Evolutionary conservation across 1,140 invertebrate species (phyloP), one percentile per base, ranked within the genome.

Genomic region (Habropoda laboriosa): DNA sequence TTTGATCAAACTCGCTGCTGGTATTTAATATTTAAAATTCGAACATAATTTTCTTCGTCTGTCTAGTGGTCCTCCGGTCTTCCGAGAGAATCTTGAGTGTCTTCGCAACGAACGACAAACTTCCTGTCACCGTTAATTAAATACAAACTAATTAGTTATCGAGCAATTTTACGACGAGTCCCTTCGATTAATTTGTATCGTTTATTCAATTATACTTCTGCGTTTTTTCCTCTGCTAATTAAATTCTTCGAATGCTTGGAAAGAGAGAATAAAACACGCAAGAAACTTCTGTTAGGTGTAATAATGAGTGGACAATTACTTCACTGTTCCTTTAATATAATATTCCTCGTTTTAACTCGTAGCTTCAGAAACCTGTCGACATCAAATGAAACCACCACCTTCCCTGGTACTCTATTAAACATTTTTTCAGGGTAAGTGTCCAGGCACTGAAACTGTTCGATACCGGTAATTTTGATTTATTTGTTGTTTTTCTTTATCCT

Each of bases 191-290:
- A 66, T 55, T 64, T 49, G n/a, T 60, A 55, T 42, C 35, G 18
- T 47, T 68, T 42, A 79, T 64, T 74, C 68, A 40, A 66, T 82
- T 82, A 82, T 78, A n/a, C n/a, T 72, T 21, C 38, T 12, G 13
- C 51, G n/a, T 30, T 60, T n/a, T n/a, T n/a, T 45, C 18, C 42
- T 35, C n/a, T 8, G 18, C n/a, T 16, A 2, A 3, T 49, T 49
- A 8, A 21, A n/a, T n/a, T n/a, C n/a, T n/a, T n/a, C n/a, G n/a
- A n/a, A n/a, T n/a, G n/a, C n/a, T n/a, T n/a, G n/a, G n/a, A n/a
- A n/a, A n/a, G n/a, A n/a, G n/a, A n/a, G n/a, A n/a, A n/a, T n/a
- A n/a, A n/a, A n/a, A n/a, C n/a, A n/a, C n/a, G n/a, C n/a, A n/a
- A n/a, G n/a, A n/a, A n/a, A n/a, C 42, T 38, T 38, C 3, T 47